Base-by-base conservation (phyloP, 2,888 invertebrate species). In the Sericinus montela region DNA sequence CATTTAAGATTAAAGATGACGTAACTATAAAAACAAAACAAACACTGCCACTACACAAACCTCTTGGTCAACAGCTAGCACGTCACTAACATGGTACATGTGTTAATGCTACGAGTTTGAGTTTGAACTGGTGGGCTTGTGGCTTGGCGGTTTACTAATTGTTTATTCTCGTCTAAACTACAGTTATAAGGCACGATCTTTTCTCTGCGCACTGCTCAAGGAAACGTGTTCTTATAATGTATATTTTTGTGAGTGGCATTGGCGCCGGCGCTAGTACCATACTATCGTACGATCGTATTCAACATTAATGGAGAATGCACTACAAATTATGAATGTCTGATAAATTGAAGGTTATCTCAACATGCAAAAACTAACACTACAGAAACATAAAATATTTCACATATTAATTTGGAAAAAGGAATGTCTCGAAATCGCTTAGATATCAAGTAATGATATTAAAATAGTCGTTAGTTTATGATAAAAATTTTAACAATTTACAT, bases 11-110 rank as follows among this genome's bases (percentile, higher is more conserved):
- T 62, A 60, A 57, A 53, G 65, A 67, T 86, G 84, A 86, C 85
- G 86, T 79, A 83, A 85, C 70, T 65, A 70, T 68, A 71, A 82
- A 85, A 83, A 83, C 73, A 84, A 80, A 82, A n/a, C n/a, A n/a
- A 77, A 76, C 68, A 62, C 59, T 56, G 51, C 54, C 54, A 56
- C 54, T 55, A 67, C 74, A 73, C 70, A 75, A 77, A 79, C 80
- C 70, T 66, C 49, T 63, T 60, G 59, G 59, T 61, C 66, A 67
- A 67, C 65, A 57, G 62, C 54, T 58, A 62, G 51, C 62, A 65
- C 63, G 68, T 65, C 63, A 66, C 59, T 56, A 55, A 51, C 59
- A 59, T 60, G 71, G 72, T 68, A 63, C 63, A n/a, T n/a, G n/a
- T n/a, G n/a, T n/a, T 62, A 58, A 59, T 67, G 55, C 60, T 61